phyloP scores from a whole-genome alignment of 2,113 vertebrate genomes.

The Ploceus nigricollis region DNA sequence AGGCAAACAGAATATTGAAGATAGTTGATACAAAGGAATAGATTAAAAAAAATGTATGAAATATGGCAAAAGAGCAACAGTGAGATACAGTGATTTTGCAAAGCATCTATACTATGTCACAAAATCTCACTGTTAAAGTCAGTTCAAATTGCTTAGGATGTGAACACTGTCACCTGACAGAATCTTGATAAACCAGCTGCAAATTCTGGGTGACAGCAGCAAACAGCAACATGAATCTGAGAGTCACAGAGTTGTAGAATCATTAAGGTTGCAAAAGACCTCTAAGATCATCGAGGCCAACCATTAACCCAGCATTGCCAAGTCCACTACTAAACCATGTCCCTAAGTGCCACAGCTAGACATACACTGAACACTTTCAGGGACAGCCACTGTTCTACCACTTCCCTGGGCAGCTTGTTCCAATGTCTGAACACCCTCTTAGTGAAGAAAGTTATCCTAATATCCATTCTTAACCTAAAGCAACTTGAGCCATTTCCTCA shows the following conservation, averaged over 20 bases:
- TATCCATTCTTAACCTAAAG: neutral
- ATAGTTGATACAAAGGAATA: neutral
- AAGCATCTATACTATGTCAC: neutral
- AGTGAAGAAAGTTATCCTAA: neutral
- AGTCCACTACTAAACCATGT: neutral
- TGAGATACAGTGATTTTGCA: neutral
- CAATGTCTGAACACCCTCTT: neutral
- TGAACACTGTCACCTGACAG: neutral
- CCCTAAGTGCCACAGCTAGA: neutral
- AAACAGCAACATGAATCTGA: neutral
- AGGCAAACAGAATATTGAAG: neutral
- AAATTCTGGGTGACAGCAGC: neutral
- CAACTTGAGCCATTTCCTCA: neutral
- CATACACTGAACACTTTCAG: neutral
- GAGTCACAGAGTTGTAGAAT: neutral
- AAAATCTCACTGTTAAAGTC: neutral
- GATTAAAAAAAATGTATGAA: neutral
- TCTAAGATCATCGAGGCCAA: neutral
- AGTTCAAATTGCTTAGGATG: neutral
- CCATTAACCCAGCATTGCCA: neutral
- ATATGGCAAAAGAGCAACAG: neutral
- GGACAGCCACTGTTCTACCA: neutral
- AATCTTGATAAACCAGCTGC: neutral
- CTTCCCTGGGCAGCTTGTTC: neutral
- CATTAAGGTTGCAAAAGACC: neutral